Evolutionary conservation across 1,140 invertebrate species (phyloP).

Genomic region (Parasteatoda tepidariorum): DNA sequence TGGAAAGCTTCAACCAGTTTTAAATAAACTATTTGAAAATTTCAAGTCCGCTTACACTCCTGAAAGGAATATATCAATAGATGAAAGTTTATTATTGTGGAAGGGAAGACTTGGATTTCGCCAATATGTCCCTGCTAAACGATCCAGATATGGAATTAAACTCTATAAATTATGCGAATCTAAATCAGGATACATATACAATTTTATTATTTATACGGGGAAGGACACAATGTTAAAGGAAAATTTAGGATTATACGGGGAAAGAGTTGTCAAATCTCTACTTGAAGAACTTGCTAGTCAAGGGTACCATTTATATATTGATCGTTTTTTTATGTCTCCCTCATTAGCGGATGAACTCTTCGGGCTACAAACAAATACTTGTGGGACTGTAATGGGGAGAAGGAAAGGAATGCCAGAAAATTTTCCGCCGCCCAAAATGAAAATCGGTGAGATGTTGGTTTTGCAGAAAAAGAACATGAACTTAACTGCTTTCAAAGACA

Average conservation of each 20-base stretch:
- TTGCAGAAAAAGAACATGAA: slow-evolving; percentile 15
- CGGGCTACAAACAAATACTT: background rate
- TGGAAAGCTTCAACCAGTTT: background rate
- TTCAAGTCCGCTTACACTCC: background rate
- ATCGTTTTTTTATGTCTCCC: slow-evolving; percentile 2
- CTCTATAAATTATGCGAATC: slow-evolving; percentile 1
- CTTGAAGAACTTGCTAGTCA: slow-evolving; percentile 13
- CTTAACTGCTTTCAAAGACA: background rate
- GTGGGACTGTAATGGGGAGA: slow-evolving; percentile 9
- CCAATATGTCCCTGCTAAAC: background rate
- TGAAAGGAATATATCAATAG: slow-evolving; percentile 11
- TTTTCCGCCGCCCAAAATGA: slow-evolving; percentile 14
- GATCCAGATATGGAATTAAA: background rate
- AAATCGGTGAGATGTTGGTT: slow-evolving; percentile 6
- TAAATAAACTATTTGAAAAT: slow-evolving; percentile 3
- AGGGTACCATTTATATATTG: slow-evolving; percentile 5
- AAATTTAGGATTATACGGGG: background rate
- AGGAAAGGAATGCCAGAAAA: slow-evolving; percentile 18
- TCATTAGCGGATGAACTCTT: background rate
- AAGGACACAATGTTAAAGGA: background rate
- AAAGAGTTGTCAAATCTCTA: slow-evolving; percentile 10
- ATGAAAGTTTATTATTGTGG: slow-evolving; percentile 10
- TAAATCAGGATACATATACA: background rate
- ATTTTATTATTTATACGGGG: background rate
- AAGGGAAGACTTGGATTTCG: slow-evolving; percentile 3